Base-by-base conservation (phyloP, 2,113 vertebrate species). In the Pteruthius melanotis region DNA sequence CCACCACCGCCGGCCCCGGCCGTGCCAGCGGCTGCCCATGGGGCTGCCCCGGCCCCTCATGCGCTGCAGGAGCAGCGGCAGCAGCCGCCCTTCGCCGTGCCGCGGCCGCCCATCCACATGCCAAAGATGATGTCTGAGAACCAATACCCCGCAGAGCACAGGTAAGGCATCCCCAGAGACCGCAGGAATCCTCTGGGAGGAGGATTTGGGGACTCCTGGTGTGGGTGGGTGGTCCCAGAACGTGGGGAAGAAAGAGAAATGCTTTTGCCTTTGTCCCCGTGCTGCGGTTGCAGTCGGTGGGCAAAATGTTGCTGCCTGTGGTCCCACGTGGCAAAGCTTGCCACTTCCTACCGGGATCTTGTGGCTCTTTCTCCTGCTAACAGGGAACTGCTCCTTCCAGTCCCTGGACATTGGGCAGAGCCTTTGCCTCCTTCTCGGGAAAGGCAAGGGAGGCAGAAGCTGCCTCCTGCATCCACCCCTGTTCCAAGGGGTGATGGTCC, bases 141-240 rank as follows among this genome's bases (percentile, higher is more conserved):
- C 97, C 98, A 96, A 95, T 99, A 99, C 97, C 97, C 96, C 7
- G 39, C 98, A 71, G 99, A 99, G 97, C 99, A 99, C 98, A 99
- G 99, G 99, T 99, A 61, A 98, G 97, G 63, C 47, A 8, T 22
- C 17, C 35, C 2, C 4, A 10, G 65, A 0, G 2, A 23, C 6
- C 0, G 0, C 60, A 0, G 35, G 30, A 1, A 0, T 17, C 42
- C 45, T 10, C 37, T 0, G 0, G 44, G n/a, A n/a, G n/a, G n/a
- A n/a, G 57, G 37, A 4, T 33, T 60, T 23, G 30, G 31, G 60
- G 28, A 2, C 18, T 30, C n/a, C 10, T 16, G 39, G 52, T 5
- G 7, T 13, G 47, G 61, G 7, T 64, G 0, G 0, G 35, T 33
- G 52, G n/a, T 31, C 23, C 21, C 24, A 2, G 4, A 13, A 13